Evolutionary conservation across 2,113 vertebrate genomes (phyloP).

Genomic region (Muntiacus muntjak): DNA sequence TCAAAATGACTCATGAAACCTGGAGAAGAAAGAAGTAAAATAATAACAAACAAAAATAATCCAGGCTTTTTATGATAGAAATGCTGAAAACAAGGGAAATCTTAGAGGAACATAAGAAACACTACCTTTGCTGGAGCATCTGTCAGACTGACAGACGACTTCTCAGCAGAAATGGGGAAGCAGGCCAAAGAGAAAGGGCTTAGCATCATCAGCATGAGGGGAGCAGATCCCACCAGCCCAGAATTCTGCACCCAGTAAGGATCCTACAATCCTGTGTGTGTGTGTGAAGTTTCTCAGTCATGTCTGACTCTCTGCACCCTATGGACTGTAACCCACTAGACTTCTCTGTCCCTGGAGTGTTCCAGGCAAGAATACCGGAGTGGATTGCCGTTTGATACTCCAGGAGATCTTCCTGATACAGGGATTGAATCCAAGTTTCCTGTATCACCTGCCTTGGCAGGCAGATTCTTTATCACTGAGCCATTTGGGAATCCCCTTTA

Average conservation of each 20-base stretch:
- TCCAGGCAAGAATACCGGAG: not conserved
- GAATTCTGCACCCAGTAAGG: not conserved
- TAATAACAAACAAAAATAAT: not conserved
- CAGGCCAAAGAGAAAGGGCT: not conserved
- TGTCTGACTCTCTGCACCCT: not conserved
- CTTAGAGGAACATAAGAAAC: not conserved
- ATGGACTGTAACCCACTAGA: not conserved
- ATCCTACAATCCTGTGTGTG: fast-evolving
- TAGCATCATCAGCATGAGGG: fast-evolving
- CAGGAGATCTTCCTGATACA: not conserved
- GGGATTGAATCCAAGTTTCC: not conserved
- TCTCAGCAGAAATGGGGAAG: fast-evolving
- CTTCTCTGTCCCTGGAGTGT: not conserved
- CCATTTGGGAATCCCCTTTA: not conserved
- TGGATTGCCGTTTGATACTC: not conserved
- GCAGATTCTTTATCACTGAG: not conserved
- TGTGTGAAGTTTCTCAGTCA: not conserved
- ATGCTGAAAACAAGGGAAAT: not conserved
- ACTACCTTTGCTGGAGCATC: not conserved
- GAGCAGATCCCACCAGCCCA: not conserved
- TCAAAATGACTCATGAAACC: not conserved
- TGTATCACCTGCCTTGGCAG: fast-evolving
- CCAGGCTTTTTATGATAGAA: not conserved
- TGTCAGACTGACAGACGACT: not conserved
- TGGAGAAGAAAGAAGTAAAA: not conserved